phyloP scores from a whole-genome alignment of 2,888 invertebrate genomes.

The Drosophila neotestacea region DNA sequence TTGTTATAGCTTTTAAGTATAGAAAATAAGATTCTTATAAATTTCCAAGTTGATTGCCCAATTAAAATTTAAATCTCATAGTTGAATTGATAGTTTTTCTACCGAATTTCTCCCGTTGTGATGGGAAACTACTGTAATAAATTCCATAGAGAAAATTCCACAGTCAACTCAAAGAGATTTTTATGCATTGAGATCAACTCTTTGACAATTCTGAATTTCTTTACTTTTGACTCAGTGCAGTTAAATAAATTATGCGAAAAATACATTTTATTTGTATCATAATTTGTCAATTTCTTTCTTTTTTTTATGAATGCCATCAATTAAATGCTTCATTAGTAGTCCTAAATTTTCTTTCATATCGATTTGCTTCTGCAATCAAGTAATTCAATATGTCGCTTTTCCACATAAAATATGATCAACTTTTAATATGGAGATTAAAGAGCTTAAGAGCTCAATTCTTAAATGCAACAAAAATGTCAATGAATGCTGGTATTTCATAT shows the following conservation, averaged over 20 bases:
- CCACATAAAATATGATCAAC: slow-evolving; percentile 6
- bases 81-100: no score
- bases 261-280: neutral
- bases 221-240: neutral
- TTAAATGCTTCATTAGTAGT: slow-evolving; percentile 3
- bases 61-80: no score
- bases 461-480: slow-evolving; percentile 15
- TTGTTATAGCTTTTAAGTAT: no score
- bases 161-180: no score
- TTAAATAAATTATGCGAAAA: neutral
- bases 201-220: no score
- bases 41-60: no score
- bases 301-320: neutral
- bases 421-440: slow-evolving; percentile 1
- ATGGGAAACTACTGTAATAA: no score
- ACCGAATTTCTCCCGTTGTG: no score
- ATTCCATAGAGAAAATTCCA: no score
- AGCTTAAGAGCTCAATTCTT: slow-evolving; percentile 2
- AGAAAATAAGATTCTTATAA: no score
- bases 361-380: slow-evolving; percentile 3
- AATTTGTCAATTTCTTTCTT: neutral
- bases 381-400: slow-evolving; percentile 11
- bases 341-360: neutral
- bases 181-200: no score
- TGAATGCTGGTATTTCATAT: neutral